Base-by-base conservation (phyloP, 30 jellyfish, hydroid and myxozoan species). In the Catostylus mosaicus region DNA sequence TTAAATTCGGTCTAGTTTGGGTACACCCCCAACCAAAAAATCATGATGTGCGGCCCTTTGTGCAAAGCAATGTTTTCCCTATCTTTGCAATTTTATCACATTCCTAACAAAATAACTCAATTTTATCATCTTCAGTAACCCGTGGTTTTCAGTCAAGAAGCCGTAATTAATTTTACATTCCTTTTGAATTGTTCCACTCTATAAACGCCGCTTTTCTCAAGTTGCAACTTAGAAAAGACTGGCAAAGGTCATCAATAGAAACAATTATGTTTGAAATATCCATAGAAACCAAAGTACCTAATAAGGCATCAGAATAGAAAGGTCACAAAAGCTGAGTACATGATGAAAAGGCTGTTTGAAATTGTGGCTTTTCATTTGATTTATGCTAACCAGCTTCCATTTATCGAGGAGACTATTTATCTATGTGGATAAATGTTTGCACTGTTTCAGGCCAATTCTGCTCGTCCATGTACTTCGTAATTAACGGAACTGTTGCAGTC, bases 401-500 rank as follows among this genome's bases (percentile, higher is more conserved):
- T 6, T 59, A 59, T 59, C 18, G 19, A 59, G 9, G 38, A 27
- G 71, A 59, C 36, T 59, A 27, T 59, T 16, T 43, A 43, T 43
- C 56, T 43, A 16, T 8, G 56, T 59, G 38, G 40, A 24, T n/a
- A 30, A 34, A 77, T 57, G 31, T 60, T 77, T 60, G 69, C 68
- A 16, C 38, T 37, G 30, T 56, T 75, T 32, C 34, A 73, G 84
- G 88, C 19, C 77, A 73, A 27, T 75, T 35, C 76, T 78, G 82
- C 23, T 8, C 72, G 1, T 71, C 95, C 33, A 52, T 61, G 26
- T 73, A 73, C 71, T 72, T 84, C 50, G 61, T 73, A 52, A 30
- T 84, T 9, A 83, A 59, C 27, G 93, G 93, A 6, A 48, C 95
- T 30, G 88, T 73, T 31, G 82, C 56, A 1, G 78, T 85, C 18